Percentiles rank a stretch among this genome's conserved stretches.
Evolutionary conservation across 2,888 invertebrate genomes (phyloP).

Genomic region (Onchidella celtica): DNA sequence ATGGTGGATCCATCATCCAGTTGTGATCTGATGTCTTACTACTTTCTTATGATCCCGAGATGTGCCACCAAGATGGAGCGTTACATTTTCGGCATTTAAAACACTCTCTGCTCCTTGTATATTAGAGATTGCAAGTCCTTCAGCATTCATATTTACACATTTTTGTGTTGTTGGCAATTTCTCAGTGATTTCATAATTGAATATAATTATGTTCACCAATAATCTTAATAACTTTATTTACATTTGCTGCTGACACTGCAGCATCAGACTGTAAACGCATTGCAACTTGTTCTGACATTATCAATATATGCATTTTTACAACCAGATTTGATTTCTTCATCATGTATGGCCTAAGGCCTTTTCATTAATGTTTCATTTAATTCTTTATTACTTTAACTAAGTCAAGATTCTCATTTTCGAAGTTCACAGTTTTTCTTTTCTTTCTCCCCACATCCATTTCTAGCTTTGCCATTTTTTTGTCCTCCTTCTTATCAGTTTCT

Average conservation of each 20-base stretch:
- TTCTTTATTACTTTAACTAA: neutral
- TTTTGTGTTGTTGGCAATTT: neutral
- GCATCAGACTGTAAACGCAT: neutral
- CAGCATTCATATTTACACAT: constrained; percentile 2
- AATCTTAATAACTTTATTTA: neutral
- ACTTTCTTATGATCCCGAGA: constrained; percentile 14
- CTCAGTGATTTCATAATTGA: no score
- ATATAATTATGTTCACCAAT: neutral
- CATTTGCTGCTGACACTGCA: neutral
- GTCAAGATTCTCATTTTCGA: neutral
- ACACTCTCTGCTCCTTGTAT: neutral
- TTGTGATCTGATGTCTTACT: neutral
- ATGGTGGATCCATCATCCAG: neutral
- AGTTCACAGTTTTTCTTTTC: neutral
- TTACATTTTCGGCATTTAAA: neutral
- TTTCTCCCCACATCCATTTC: neutral
- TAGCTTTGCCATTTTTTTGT: neutral
- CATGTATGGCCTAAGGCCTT: neutral
- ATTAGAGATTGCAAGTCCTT: neutral
- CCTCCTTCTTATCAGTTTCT: neutral
- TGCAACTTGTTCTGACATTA: neutral
- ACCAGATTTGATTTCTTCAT: neutral
- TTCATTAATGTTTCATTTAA: neutral
- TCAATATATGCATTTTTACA: neutral
- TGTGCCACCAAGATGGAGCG: neutral